A percentile compares a stretch with the other conserved stretches of the same genome.
Evolutionary conservation across 2,113 vertebrate genomes (phyloP).

Genomic region (Melanocharis versteri): DNA sequence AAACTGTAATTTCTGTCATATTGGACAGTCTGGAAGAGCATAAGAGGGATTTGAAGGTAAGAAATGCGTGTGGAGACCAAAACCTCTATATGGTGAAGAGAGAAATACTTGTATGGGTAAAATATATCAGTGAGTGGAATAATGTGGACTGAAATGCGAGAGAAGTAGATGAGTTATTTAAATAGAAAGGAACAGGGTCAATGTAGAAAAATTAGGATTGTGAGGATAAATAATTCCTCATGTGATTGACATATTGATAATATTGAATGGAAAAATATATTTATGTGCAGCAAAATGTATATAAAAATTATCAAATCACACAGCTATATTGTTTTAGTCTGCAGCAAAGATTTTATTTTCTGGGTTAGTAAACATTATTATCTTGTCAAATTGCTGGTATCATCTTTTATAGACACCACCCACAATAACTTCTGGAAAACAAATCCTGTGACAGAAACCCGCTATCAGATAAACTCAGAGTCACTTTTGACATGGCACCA

Average conservation of each 20-base stretch:
- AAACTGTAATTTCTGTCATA: neutral
- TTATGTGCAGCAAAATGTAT: neutral
- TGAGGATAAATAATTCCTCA: neutral
- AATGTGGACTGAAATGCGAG: neutral
- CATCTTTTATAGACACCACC: slow-evolving; percentile 35
- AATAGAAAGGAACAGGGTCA: neutral
- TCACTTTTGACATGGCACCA: slow-evolving; percentile 88
- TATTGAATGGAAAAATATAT: neutral
- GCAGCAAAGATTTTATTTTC: neutral
- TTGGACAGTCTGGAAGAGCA: neutral
- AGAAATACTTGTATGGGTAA: neutral
- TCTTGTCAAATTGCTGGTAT: neutral
- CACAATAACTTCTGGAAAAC: slow-evolving; percentile 74
- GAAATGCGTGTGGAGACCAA: neutral
- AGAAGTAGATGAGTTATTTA: neutral
- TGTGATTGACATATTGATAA: neutral
- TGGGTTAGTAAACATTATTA: neutral
- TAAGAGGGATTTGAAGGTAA: neutral
- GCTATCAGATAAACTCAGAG: slow-evolving; percentile 85
- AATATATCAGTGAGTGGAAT: neutral
- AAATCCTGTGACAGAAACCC: slow-evolving; percentile 81
- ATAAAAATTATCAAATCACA: neutral
- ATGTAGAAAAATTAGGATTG: neutral
- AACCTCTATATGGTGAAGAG: neutral
- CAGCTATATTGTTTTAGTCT: neutral